Percentiles rank a stretch among this genome's conserved stretches.
These are phyloP conservation scores for Augochlorella aurata DNA, from an alignment of 2,888 invertebrate species.

Conservation along the genomic window DNA sequence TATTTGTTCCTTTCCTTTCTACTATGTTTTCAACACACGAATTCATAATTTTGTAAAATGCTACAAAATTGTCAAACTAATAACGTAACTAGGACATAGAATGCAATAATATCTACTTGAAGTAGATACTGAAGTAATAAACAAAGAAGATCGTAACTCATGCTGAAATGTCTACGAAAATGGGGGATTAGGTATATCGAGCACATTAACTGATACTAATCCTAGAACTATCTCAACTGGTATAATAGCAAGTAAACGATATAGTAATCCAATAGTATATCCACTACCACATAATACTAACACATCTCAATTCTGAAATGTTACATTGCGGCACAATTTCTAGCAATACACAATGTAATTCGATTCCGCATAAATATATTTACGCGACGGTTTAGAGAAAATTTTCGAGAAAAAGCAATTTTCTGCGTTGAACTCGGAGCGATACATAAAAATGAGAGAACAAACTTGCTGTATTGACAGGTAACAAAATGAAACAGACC, in stretches of 20 bases:
- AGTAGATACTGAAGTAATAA: background rate
- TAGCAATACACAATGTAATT: too few relatives aligned
- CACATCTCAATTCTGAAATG: too few relatives aligned
- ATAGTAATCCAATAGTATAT: background rate
- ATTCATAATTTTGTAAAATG: too few relatives aligned
- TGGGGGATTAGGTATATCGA: background rate
- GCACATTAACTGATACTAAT: background rate
- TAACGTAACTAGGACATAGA: too few relatives aligned
- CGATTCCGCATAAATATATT: too few relatives aligned
- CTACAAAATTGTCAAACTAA: too few relatives aligned
- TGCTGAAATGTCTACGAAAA: background rate
- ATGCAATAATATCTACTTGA: background rate
- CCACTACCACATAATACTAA: background rate
- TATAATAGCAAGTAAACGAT: background rate
- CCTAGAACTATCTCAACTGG: background rate
- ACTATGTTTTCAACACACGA: too few relatives aligned
- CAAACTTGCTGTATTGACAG: too few relatives aligned
- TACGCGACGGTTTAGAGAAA: background rate
- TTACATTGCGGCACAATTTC: too few relatives aligned
- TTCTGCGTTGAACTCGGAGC: background rate
- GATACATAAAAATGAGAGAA: too few relatives aligned
- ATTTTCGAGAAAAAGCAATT: conserved; percentile 7
- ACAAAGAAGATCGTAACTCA: background rate
- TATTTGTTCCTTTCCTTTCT: too few relatives aligned
- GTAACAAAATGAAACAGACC: too few relatives aligned